Percentiles rank a stretch among this genome's conserved stretches.
Evolutionary conservation across 2,113 vertebrate genomes (phyloP).

Genomic region (Carlito syrichta): DNA sequence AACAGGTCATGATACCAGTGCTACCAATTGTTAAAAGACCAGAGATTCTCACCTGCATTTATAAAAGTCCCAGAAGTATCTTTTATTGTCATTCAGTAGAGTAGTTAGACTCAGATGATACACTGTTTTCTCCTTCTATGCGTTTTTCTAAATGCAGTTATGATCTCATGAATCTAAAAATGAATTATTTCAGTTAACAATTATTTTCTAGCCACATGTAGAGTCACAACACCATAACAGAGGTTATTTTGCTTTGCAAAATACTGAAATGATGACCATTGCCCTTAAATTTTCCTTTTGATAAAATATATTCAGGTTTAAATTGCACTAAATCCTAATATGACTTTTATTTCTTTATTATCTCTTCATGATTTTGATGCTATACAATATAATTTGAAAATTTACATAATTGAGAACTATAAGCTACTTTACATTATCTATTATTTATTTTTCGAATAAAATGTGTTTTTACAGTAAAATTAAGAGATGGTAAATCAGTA

Average conservation of each 20-base stretch:
- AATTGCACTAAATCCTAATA: not conserved
- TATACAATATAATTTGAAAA: not conserved
- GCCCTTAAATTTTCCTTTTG: not conserved
- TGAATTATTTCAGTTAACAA: not conserved
- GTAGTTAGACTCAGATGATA: not conserved
- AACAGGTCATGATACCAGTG: not conserved
- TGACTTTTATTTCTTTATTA: not conserved
- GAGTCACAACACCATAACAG: not conserved
- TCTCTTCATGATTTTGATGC: not conserved
- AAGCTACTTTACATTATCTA: not conserved
- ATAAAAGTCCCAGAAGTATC: not conserved
- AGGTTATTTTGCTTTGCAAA: not conserved
- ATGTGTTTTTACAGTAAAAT: not conserved
- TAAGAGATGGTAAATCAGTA: not conserved
- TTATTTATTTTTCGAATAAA: not conserved
- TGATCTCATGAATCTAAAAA: not conserved
- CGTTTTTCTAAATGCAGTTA: not conserved
- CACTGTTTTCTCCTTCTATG: not conserved
- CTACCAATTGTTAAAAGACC: not conserved
- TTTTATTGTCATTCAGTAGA: not conserved
- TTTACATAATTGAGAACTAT: not conserved
- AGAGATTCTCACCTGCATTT: not conserved
- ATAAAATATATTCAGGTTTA: not conserved
- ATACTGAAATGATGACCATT: not conserved
- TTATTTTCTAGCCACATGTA: not conserved